Percentiles rank a stretch among this genome's conserved stretches.
Evolutionary conservation across 1,140 invertebrate genomes (phyloP).

Genomic region (Drosophila nikananu): DNA sequence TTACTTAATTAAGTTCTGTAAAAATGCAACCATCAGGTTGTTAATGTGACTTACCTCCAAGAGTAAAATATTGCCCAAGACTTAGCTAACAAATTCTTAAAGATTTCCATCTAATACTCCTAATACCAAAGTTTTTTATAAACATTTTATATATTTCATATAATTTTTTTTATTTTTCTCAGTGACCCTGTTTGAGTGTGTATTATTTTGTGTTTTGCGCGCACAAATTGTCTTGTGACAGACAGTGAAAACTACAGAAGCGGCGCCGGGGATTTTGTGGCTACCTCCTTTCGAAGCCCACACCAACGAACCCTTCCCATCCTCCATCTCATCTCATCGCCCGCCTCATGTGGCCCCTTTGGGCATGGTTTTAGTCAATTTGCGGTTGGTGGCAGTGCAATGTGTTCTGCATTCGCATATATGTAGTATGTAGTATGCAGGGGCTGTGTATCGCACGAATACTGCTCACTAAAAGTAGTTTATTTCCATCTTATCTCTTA

Average conservation of each 20-base stretch:
- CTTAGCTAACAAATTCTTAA: neutral
- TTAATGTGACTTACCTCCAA: neutral
- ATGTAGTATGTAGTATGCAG: conserved; percentile 4
- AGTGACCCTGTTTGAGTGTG: conserved; percentile 49
- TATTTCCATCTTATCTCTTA: conserved; percentile 82
- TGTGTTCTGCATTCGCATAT: conserved; percentile 42
- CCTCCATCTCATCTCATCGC: too few species aligned
- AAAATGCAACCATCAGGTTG: neutral
- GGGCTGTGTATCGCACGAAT: conserved; percentile 17
- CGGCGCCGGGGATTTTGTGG: conserved; percentile 59
- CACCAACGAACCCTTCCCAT: conserved; percentile 3
- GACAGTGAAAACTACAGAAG: conserved; percentile 80
- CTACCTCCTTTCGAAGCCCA: conserved; percentile 16
- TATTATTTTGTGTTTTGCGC: conserved; percentile 83
- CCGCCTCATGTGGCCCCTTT: conserved; percentile 16
- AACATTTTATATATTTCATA: neutral
- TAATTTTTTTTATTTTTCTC: neutral
- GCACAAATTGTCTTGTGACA: conserved; percentile 84
- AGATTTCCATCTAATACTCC: too few species aligned
- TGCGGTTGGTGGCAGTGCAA: conserved; percentile 66
- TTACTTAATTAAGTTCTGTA: neutral
- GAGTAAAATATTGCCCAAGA: too few species aligned
- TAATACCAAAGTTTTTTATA: too few species aligned
- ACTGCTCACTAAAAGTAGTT: conserved; percentile 71
- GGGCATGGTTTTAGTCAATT: conserved; percentile 79